Conservation (phyloP, 2,113 vertebrate species). For the Triplophysa dalaica region DNA sequence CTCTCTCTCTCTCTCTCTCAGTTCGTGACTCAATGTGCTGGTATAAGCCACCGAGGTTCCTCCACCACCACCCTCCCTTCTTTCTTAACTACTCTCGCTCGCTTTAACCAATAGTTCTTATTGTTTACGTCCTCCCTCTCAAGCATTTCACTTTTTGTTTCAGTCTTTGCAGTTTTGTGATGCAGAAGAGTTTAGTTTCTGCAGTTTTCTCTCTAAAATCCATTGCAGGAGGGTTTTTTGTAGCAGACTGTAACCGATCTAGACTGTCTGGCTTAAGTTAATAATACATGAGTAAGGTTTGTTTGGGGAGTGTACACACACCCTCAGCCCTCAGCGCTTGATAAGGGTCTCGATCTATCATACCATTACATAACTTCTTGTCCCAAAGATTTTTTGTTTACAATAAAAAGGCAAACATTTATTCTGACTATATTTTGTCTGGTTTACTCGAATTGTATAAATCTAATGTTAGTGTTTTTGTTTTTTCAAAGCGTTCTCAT, state of each 20-base stretch:
- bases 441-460: background rate
- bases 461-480: background rate
- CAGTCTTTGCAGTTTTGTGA: background rate
- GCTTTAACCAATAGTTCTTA: constrained; percentile 9
- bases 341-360: constrained; percentile 48
- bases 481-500: constrained; percentile 29
- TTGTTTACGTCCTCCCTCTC: background rate
- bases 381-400: background rate
- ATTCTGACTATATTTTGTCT: background rate
- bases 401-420: background rate
- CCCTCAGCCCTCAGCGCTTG: constrained; percentile 10
- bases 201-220: background rate
- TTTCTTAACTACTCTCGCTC: constrained; percentile 23
- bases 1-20: constrained; percentile 51
- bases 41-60: constrained; percentile 49
- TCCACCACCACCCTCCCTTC: constrained; percentile 49
- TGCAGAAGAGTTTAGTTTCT: constrained; percentile 8
- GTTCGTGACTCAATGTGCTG: constrained; percentile 65
- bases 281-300: constrained; percentile 68
- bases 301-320: constrained; percentile 14
- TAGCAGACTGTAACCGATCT: background rate
- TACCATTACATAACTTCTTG: constrained; percentile 10
- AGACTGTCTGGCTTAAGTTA: constrained; percentile 63
- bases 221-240: background rate
- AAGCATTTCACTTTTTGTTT: background rate